Conservation (phyloP, 2,888 invertebrate species). For the Drosophila setosimentum region DNA sequence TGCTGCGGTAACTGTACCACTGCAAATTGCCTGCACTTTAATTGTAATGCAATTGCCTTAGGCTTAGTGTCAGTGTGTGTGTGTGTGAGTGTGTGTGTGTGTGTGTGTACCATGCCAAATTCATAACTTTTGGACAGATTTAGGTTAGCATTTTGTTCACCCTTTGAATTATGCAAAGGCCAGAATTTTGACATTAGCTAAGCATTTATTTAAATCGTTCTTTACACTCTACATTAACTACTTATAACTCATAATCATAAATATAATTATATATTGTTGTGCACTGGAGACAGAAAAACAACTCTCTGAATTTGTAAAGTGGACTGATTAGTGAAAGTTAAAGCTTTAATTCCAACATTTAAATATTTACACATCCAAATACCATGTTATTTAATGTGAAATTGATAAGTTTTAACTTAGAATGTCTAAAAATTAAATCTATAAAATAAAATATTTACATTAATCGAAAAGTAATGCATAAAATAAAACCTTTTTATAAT, state of each 20-base stretch:
- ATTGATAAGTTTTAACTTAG: neutral
- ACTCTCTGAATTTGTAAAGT: too few relatives aligned
- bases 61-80: neutral
- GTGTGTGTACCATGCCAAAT: conserved; percentile 48
- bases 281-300: neutral
- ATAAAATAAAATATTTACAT: neutral
- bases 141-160: conserved; percentile 55
- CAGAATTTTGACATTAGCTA: conserved; percentile 3
- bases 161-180: conserved; percentile 30
- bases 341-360: neutral
- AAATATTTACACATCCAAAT: neutral
- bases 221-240: neutral
- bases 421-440: too few relatives aligned
- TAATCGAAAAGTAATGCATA: neutral
- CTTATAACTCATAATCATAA: neutral
- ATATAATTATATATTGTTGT: neutral
- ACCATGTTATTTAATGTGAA: neutral
- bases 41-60: conserved; percentile 47
- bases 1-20: conserved; percentile 48
- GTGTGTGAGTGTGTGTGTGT: conserved; percentile 4
- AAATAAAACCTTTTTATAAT: neutral
- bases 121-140: conserved; percentile 78
- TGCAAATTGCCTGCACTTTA: conserved; percentile 47
- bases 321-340: too few relatives aligned
- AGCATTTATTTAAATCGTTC: conserved; percentile 2